phyloP scores from a whole-genome alignment of 2,888 invertebrate genomes.

The Syrista parreyssii region DNA sequence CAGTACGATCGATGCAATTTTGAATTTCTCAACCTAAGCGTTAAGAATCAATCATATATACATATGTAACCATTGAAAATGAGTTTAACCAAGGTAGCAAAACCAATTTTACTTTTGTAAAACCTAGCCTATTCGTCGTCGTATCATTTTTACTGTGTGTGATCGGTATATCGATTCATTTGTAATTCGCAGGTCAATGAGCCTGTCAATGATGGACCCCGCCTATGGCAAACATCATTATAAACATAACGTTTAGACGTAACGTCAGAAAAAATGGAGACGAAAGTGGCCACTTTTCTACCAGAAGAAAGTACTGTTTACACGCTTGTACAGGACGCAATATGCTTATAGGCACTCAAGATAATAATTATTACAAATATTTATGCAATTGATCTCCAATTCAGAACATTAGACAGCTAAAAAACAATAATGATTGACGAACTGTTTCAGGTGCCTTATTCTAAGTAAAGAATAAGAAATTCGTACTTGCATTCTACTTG shows the following conservation, averaged over 20 bases:
- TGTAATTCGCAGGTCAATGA: conserved; percentile 44
- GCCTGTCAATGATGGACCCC: conserved; percentile 40
- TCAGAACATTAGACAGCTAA: neutral
- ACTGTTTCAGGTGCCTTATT: neutral
- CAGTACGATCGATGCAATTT: neutral
- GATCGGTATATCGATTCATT: neutral
- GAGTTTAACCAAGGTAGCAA: neutral
- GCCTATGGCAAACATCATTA: conserved; percentile 32
- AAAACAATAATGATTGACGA: neutral
- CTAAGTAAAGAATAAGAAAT: neutral
- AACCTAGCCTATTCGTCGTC: neutral
- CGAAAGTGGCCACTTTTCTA: neutral
- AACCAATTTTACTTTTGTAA: neutral
- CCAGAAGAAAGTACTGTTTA: neutral
- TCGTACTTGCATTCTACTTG: neutral
- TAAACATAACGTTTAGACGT: conserved; percentile 16
- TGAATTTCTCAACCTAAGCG: neutral
- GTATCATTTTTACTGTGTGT: neutral
- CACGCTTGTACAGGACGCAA: neutral
- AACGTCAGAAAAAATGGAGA: neutral
- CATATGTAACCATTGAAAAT: neutral
- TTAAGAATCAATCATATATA: neutral
- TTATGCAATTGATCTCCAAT: neutral
- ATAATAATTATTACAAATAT: neutral
- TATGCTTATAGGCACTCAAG: neutral